Base-by-base conservation (phyloP, 2,113 vertebrate genomes). In the Nerophis lumbriciformis region DNA sequence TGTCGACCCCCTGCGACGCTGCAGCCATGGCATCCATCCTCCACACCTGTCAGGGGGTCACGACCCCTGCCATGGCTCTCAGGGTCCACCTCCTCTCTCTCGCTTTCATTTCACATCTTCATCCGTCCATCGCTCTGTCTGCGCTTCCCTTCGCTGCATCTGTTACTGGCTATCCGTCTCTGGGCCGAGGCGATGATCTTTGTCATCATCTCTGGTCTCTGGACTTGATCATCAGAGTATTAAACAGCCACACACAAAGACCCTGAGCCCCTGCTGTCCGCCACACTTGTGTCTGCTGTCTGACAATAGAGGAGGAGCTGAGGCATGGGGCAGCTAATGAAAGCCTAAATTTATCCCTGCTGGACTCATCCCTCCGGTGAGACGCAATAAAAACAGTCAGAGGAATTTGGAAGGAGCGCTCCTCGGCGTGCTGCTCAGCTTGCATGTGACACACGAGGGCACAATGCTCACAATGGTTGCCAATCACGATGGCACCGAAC, bases 321-420 rank as follows among this genome's bases (percentile, higher is more conserved):
- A 83, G 53, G 36, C 59, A 42, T 8, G 5, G 35, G 13, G 45
- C 69, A 66, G 60, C 75, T 70, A 82, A 71, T 69, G 61, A 74
- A 81, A 74, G 70, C 21, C 74, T 83, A 86, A 73, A 80, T 83
- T 77, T 81, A 86, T 77, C 75, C 50, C 71, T n/a, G 61, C 61
- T 49, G 53, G 75, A 69, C 77, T 81, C 71, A 81, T 80, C 77
- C 76, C 47, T 36, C 42, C 21, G 66, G 72, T 76, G 61, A 60
- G 66, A 63, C 81, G 68, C 68, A 77, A 80, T 79, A 66, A 73
- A 81, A 86, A 72, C 63, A 8, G 70, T 76, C 73, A 53, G 48
- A 63, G 73, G 82, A 78, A 85, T 81, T 73, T 75, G 37, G 38
- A 38, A 38, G 73, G 52, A 53, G 47, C 50, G 59, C 68, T 73